phyloP scores from a whole-genome alignment of 2,113 vertebrate genomes.

The Varanus salvator region DNA sequence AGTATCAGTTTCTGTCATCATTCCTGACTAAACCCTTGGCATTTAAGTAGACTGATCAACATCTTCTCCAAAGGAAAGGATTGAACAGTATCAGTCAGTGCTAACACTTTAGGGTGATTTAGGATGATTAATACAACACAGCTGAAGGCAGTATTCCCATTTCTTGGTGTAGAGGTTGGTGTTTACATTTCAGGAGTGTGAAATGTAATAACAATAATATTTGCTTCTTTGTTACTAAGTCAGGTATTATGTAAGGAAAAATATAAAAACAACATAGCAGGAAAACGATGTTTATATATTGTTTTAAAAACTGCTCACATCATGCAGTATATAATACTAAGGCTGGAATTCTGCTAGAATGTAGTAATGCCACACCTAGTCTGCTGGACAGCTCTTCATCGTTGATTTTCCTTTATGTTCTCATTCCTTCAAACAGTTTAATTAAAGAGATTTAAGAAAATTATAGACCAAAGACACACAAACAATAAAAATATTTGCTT shows the following conservation, averaged over 20 bases:
- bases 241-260: background rate
- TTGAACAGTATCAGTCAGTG: background rate
- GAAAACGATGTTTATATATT: background rate
- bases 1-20: background rate
- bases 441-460: background rate
- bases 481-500: background rate
- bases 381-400: background rate
- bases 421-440: background rate
- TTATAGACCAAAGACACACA: background rate
- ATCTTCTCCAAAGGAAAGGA: background rate
- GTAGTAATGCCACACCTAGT: conserved; percentile 2
- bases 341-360: background rate
- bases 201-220: background rate
- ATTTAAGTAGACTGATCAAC: background rate
- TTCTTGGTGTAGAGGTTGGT: background rate
- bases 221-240: background rate
- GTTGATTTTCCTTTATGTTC: background rate
- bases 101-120: background rate
- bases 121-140: background rate
- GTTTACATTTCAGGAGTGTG: background rate
- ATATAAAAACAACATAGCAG: background rate
- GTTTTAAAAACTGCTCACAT: too few species aligned
- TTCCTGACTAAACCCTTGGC: background rate
- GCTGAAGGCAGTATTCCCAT: background rate
- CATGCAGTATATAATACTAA: background rate